phyloP scores from a whole-genome alignment of 30 jellyfish, hydroid and myxozoan species.

The Aurelia sp. region DNA sequence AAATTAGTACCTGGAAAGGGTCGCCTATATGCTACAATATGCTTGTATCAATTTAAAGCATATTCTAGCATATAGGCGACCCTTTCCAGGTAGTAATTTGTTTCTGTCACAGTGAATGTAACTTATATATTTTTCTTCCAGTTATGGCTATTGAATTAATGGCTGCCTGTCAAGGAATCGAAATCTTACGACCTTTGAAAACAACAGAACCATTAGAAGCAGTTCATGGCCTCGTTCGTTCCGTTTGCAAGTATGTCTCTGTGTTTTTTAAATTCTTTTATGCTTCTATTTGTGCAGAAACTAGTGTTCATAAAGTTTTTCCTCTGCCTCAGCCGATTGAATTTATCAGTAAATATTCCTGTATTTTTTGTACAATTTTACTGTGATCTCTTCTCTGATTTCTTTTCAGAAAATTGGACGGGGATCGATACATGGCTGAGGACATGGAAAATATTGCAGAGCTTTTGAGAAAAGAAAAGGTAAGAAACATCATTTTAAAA shows the following conservation, averaged over 20 bases:
- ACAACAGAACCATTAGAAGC: slow-evolving; percentile 96
- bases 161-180: slow-evolving; percentile 98
- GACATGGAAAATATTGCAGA: slow-evolving; percentile 85
- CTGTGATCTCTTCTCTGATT: too few relatives aligned
- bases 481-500: neutral
- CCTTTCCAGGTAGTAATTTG: too few relatives aligned
- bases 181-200: slow-evolving; percentile 87
- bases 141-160: slow-evolving; percentile 92
- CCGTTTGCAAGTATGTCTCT: slow-evolving; percentile 79
- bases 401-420: slow-evolving; percentile 62
- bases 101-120: too few relatives aligned
- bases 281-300: too few relatives aligned
- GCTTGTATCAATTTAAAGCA: too few relatives aligned
- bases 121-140: neutral
- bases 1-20: too few relatives aligned
- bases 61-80: too few relatives aligned
- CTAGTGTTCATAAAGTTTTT: too few relatives aligned
- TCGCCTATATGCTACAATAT: too few relatives aligned
- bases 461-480: slow-evolving; percentile 76
- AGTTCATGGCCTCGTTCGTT: slow-evolving; percentile 77
- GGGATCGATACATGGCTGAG: slow-evolving; percentile 92
- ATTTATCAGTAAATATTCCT: too few relatives aligned
- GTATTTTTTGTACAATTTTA: too few relatives aligned
- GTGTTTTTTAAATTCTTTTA: neutral
- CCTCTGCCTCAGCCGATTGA: too few relatives aligned